Conservation (phyloP, 1,140 invertebrate genomes). For the Neoseiulus cucumeris region DNA sequence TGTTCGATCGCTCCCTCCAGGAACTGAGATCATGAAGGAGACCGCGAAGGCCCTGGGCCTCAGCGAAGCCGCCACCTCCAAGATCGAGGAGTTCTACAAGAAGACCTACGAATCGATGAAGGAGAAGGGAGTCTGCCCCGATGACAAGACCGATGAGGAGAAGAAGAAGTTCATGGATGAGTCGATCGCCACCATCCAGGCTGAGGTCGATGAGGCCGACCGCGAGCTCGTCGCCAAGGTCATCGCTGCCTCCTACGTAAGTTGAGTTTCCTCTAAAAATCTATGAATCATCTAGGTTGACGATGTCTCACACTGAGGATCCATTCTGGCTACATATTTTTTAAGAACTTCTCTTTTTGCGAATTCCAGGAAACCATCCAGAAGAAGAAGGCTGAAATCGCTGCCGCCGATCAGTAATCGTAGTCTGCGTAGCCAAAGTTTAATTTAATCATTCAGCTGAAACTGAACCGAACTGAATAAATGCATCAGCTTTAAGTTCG, state of each 20-base stretch:
- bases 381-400: conserved; percentile 3
- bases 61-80: not conserved
- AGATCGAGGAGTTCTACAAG: conserved; percentile 1
- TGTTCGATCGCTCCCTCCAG: not conserved
- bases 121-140: not conserved
- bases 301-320: not conserved
- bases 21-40: conserved; percentile 7
- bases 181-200: conserved; percentile 7
- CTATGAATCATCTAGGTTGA: not conserved
- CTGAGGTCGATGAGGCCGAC: not conserved
- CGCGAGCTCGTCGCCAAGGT: conserved; percentile 10
- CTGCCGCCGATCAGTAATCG: not conserved
- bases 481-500: conserved; percentile 4
- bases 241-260: not conserved
- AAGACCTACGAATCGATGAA: not conserved
- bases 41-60: not conserved
- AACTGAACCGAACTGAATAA: not conserved
- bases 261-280: too few relatives aligned
- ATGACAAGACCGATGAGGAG: not conserved
- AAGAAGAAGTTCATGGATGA: conserved; percentile 9
- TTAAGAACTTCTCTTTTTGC: too few relatives aligned
- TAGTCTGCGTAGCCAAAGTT: not conserved
- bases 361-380: not conserved
- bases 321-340: not conserved
- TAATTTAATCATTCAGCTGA: not conserved